Conservation (phyloP, 2,888 invertebrate genomes). For the Chouioia cunea region DNA sequence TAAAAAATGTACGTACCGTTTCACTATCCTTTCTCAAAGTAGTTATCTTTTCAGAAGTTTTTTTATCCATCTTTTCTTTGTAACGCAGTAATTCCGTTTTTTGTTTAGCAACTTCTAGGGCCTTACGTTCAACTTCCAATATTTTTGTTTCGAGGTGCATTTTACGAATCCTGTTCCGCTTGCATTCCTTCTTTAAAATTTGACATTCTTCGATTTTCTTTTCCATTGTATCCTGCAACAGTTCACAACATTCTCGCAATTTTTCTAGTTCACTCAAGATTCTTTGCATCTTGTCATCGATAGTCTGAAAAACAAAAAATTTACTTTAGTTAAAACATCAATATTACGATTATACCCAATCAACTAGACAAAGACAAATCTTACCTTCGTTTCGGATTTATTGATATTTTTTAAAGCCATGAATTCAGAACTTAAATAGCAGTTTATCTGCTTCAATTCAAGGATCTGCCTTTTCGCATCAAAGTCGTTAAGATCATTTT, state of each 20-base stretch:
- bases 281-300: slow-evolving; percentile 58
- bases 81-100: slow-evolving; percentile 62
- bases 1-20: slow-evolving; percentile 50
- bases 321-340: slow-evolving; percentile 3
- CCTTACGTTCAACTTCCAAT: slow-evolving; percentile 68
- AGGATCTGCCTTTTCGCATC: slow-evolving; percentile 57
- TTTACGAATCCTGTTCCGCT: slow-evolving; percentile 73
- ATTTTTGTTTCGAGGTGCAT: slow-evolving; percentile 71
- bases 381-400: slow-evolving; percentile 54
- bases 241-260: slow-evolving; percentile 59
- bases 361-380: slow-evolving; percentile 35
- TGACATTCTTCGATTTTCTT: slow-evolving; percentile 66
- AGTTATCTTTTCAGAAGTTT: slow-evolving; percentile 58
- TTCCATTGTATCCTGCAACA: slow-evolving; percentile 63
- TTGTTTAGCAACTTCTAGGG: slow-evolving; percentile 68
- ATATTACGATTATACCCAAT: not conserved
- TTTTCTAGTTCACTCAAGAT: slow-evolving; percentile 60
- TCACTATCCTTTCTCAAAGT: slow-evolving; percentile 62
- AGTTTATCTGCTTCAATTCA: slow-evolving; percentile 60
- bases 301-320: slow-evolving; percentile 50
- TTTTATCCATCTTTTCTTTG: slow-evolving; percentile 61
- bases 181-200: slow-evolving; percentile 69
- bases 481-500: slow-evolving; percentile 57
- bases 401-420: slow-evolving; percentile 54
- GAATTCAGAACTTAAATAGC: slow-evolving; percentile 57